Base-by-base conservation (phyloP, 2,888 invertebrate genomes). In the Carpatolechia fugitivella region DNA sequence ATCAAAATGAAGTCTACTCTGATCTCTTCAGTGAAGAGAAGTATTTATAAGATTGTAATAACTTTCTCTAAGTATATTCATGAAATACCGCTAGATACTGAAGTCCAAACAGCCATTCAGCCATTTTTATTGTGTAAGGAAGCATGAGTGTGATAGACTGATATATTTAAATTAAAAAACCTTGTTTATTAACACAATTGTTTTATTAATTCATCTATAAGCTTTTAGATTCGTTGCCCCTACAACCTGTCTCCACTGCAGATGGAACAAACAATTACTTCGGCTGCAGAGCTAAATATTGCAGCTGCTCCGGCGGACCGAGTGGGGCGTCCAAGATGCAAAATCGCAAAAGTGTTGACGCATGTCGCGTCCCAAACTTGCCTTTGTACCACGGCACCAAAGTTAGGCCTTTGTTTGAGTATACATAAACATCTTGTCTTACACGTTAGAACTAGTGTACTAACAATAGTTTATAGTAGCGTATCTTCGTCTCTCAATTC, bases 401-500 rank as follows among this genome's bases (percentile, higher is more conserved):
- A n/a, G n/a, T n/a, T n/a, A n/a, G n/a, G n/a, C n/a, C n/a, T n/a
- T n/a, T n/a, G n/a, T n/a, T n/a, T n/a, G n/a, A n/a, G n/a, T n/a
- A n/a, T n/a, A n/a, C n/a, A n/a, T n/a, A n/a, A n/a, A n/a, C n/a
- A n/a, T n/a, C n/a, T n/a, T n/a, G n/a, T n/a, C n/a, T n/a, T n/a
- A n/a, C n/a, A n/a, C n/a, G 8, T 24, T 24, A 6, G 3, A 24
- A 24, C 24, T 24, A 24, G 3, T 24, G 24, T 3, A 6, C 6
- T 24, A 24, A 24, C 24, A 6, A 31, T 31, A n/a, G 29, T 47
- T 92, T 93, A 96, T 66, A 96, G 95, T 52, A 96, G 91, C 11
- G 96, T 96, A 70, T 96, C 96, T 84, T 96, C 96, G 74, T 97
- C 96, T 69, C 95, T 93, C n/a, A 94, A 91, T 57, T 96, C 96